Percentiles rank a stretch among this genome's conserved stretches.
Evolutionary conservation across 1,140 invertebrate species (phyloP).

Genomic region (Globodera rostochiensis): DNA sequence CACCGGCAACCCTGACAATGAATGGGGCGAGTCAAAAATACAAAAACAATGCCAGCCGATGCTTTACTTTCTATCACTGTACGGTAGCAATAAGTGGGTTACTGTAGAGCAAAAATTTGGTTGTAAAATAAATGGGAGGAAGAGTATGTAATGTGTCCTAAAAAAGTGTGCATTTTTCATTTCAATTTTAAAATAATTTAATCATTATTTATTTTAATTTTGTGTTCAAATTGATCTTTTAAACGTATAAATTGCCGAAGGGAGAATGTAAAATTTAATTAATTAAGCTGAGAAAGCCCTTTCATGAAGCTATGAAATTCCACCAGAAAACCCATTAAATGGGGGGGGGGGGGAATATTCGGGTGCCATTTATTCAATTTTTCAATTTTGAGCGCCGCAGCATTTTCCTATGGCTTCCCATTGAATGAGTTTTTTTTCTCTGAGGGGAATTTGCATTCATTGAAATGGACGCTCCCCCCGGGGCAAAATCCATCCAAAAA

Average conservation of each 20-base stretch:
- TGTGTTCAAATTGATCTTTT: not conserved
- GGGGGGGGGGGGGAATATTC: not conserved
- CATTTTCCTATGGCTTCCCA: conserved; percentile 4
- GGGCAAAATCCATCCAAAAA: not conserved
- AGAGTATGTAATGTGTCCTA: too few relatives aligned
- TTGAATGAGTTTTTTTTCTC: conserved; percentile 7
- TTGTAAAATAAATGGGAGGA: too few relatives aligned
- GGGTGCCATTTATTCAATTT: conserved; percentile 1
- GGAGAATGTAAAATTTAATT: not conserved
- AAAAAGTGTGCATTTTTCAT: too few relatives aligned
- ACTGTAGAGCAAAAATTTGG: too few relatives aligned
- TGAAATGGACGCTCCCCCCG: not conserved
- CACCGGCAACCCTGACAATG: conserved; percentile 18
- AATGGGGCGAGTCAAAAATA: too few relatives aligned
- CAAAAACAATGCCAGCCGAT: too few relatives aligned
- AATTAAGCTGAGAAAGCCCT: too few relatives aligned
- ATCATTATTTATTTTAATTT: too few relatives aligned
- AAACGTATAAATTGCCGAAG: not conserved
- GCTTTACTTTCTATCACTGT: too few relatives aligned
- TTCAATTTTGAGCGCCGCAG: not conserved
- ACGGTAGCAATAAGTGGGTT: too few relatives aligned
- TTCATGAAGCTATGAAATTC: not conserved
- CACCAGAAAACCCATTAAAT: not conserved
- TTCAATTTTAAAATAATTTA: too few relatives aligned
- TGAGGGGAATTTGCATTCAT: conserved; percentile 7